Evolutionary conservation across 1,140 invertebrate species (phyloP), one percentile per base, ranked within the genome.

Genomic region (Arion vulgaris): DNA sequence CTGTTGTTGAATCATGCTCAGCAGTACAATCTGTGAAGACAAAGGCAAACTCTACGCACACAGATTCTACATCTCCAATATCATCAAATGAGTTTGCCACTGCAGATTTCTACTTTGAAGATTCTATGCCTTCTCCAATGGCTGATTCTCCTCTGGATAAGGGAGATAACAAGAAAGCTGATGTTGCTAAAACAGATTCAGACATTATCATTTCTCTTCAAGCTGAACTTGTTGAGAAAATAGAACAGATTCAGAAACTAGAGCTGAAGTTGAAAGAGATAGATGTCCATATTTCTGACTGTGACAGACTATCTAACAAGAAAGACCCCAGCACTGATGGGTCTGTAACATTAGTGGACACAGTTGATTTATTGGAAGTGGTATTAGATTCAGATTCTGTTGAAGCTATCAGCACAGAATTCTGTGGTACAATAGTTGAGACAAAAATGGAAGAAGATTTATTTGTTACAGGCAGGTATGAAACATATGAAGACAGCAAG

Each of bases 81-180:
- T 86, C 86, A 0, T 90, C 88, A 19, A 87, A 89, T 75, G 95
- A 96, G 92, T 96, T 96, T 92, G 93, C 95, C 87, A 95, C 94
- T 87, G 95, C 95, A 80, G 95, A 96, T 87, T 96, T 95, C 94
- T 97, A 96, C 93, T 96, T 96, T 93, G 96, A 96, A 89, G 96
- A 96, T 91, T 96, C 96, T 38, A 92, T 93, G 92, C 92, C 92
- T 38, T 92, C 92, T 36, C 92, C 92, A n/a, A 92, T 91, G 57
- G 89, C 90, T 0, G 91, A 92, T 71, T 87, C 89, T 28, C 87
- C 89, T 41, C n/a, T 75, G 83, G 86, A 32, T 85, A 84, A 71
- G 84, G 86, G 53, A 28, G 68, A 38, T 49, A 34, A 73, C 49
- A 83, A 83, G 38, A 83, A 78, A 32, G 83, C 82, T 62, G 34